Percentiles rank a stretch among this genome's conserved stretches.
These are phyloP conservation scores for Gymnocheta viridis DNA, from an alignment of 2,888 invertebrate species.

Conservation along the genomic window DNA sequence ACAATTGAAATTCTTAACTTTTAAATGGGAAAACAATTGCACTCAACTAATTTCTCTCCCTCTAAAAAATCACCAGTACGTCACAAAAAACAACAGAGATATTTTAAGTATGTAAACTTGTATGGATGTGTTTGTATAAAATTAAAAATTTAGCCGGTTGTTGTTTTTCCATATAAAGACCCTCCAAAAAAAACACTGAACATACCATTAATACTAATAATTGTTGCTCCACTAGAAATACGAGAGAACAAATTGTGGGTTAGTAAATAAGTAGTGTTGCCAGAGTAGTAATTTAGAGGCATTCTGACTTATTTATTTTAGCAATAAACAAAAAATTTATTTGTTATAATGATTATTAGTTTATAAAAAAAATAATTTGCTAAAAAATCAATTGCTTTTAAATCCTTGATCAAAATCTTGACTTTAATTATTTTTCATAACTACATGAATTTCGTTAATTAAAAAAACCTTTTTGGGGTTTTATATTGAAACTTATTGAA, in stretches of 20 bases:
- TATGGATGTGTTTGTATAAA: not conserved
- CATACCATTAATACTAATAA: not conserved
- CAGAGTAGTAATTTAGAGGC: no score
- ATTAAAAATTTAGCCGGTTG: constrained; percentile 39
- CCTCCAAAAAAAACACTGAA: constrained; percentile 11
- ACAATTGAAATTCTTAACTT: constrained; percentile 34
- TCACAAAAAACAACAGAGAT: not conserved
- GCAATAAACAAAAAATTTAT: no score
- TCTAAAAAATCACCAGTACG: not conserved
- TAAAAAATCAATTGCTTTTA: no score
- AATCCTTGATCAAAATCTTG: no score
- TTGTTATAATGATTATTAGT: no score
- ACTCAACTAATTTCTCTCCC: not conserved
- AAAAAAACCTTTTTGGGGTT: no score
- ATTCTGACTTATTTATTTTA: no score
- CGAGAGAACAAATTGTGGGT: not conserved
- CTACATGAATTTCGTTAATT: no score
- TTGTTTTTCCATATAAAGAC: not conserved
- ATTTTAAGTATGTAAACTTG: not conserved
- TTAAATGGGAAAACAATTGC: not conserved
- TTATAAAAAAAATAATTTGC: no score
- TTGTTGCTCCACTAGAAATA: constrained; percentile 30
- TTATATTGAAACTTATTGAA: no score
- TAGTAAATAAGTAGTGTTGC: not conserved
- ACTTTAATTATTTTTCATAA: no score